phyloP scores from a whole-genome alignment of 2,113 vertebrate genomes.

The Pachycephala philippinensis region DNA sequence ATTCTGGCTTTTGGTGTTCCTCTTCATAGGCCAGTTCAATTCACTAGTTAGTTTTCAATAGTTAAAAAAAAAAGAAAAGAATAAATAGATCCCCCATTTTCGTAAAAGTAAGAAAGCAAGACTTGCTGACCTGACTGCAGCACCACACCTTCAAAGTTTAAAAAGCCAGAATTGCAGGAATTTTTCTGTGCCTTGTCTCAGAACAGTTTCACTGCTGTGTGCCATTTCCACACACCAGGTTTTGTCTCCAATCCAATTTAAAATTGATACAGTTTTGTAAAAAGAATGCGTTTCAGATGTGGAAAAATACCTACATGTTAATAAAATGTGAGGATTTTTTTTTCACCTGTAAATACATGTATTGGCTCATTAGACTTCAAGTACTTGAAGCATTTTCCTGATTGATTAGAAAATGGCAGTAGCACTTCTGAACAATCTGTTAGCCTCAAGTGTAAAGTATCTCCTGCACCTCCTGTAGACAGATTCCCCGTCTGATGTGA shows the following conservation, averaged over 20 bases:
- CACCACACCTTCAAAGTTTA: background rate
- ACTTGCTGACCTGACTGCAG: background rate
- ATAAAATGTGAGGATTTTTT: background rate
- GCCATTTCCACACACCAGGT: background rate
- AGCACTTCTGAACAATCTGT: background rate
- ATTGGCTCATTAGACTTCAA: background rate
- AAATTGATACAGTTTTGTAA: background rate
- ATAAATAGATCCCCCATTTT: background rate
- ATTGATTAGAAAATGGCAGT: background rate
- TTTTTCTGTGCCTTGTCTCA: background rate
- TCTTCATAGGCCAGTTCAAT: background rate
- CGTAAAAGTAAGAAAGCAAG: background rate
- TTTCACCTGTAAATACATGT: background rate
- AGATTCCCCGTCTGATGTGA: background rate
- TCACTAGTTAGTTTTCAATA: background rate
- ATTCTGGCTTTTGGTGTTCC: background rate
- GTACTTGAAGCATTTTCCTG: background rate
- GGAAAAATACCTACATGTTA: background rate
- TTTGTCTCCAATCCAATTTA: background rate
- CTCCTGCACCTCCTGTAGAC: background rate
- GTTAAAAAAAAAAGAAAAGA: background rate
- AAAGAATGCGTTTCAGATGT: background rate
- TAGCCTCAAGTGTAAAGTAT: background rate
- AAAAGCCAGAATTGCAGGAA: background rate
- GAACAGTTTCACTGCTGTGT: background rate